Conservation (phyloP, 2,888 invertebrate species). For the Acanthopleura granulata region DNA sequence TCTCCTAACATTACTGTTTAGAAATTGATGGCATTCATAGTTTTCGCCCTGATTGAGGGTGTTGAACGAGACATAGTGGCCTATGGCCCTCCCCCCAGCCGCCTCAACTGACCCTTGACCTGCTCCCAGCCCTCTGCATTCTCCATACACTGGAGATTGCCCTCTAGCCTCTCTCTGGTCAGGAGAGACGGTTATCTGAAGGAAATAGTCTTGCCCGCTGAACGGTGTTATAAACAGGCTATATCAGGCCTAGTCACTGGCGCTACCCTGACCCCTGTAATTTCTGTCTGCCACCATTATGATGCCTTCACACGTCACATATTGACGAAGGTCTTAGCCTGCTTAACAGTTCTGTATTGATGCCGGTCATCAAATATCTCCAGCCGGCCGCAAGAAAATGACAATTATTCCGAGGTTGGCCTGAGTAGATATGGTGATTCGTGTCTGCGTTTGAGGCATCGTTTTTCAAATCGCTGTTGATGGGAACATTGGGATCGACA, state of each 20-base stretch:
- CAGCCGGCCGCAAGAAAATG: not conserved
- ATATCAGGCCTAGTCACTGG: not conserved
- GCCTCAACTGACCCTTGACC: not conserved
- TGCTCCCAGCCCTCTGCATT: not conserved
- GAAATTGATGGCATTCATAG: conserved; percentile 17
- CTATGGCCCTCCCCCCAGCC: not conserved
- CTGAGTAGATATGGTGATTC: not conserved
- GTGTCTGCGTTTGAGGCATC: not conserved
- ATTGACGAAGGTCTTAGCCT: conserved; percentile 11
- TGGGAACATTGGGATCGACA: too few relatives aligned
- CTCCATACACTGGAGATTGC: not conserved
- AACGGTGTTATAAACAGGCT: conserved; percentile 5
- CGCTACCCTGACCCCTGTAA: conserved; percentile 8
- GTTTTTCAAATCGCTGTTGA: not conserved
- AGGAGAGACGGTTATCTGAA: not conserved
- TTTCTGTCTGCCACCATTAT: conserved; percentile 15
- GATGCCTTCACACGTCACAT: conserved; percentile 10
- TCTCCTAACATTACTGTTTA: not conserved
- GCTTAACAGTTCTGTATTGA: conserved; percentile 7
- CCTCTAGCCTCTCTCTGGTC: not conserved
- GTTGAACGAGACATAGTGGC: not conserved
- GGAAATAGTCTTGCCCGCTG: not conserved
- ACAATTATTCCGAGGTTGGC: not conserved
- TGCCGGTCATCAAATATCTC: not conserved
- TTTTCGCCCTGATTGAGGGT: conserved; percentile 13